Conservation (phyloP, 2,797 vertebrate genomes). For the Arremon aurantiirostris region DNA sequence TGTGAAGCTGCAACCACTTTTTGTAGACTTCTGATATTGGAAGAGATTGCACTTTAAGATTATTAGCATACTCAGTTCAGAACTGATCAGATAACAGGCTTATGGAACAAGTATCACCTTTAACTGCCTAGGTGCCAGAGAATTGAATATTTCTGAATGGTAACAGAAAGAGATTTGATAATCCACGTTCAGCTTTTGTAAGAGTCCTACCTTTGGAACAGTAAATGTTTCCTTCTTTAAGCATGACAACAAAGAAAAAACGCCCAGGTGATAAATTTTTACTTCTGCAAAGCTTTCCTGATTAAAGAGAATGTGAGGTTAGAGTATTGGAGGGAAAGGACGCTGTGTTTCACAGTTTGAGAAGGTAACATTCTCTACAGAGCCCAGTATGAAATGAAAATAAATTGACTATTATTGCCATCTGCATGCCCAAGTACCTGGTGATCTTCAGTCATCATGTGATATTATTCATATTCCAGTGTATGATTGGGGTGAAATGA, state of each 20-base stretch:
- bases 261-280: slow-evolving; percentile 82
- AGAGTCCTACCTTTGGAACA: slow-evolving; percentile 78
- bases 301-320: not conserved
- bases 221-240: slow-evolving; percentile 87
- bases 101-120: not conserved
- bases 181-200: slow-evolving; percentile 81
- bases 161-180: slow-evolving; percentile 82
- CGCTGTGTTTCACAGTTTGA: not conserved
- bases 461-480: not conserved
- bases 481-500: not conserved
- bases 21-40: not conserved
- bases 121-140: slow-evolving; percentile 76
- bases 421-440: not conserved
- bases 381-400: not conserved
- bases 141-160: slow-evolving; percentile 80
- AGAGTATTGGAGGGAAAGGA: not conserved
- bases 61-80: not conserved
- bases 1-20: not conserved
- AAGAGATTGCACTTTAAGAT: not conserved
- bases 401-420: not conserved
- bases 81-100: not conserved
- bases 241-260: slow-evolving; percentile 87
- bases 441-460: not conserved
- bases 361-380: not conserved
- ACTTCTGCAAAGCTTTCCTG: slow-evolving; percentile 84